Percentiles rank a stretch among this genome's conserved stretches.
Conservation (phyloP, 2,888 invertebrate species). For the Tetrapedia diversipes region DNA sequence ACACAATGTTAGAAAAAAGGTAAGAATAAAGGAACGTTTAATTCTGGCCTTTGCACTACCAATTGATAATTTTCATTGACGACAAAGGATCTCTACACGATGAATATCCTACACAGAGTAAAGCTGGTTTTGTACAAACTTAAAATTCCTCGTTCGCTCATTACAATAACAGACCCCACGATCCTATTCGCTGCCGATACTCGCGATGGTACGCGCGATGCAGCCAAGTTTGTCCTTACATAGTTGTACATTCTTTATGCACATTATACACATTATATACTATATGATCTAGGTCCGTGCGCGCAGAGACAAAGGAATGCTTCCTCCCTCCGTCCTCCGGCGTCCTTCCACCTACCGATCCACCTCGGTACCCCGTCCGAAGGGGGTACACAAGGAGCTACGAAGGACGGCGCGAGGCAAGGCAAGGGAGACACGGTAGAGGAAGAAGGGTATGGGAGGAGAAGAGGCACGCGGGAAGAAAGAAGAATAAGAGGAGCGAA, state of each 20-base stretch:
- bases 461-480: constrained; percentile 75
- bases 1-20: no score
- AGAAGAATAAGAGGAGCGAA: constrained; percentile 80
- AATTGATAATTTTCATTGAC: no score
- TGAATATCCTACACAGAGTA: no score
- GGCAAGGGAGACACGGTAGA: constrained; percentile 53
- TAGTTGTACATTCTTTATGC: constrained; percentile 54
- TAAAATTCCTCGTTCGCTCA: not conserved
- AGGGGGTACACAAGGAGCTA: constrained; percentile 71
- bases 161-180: not conserved
- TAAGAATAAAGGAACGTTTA: no score
- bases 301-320: constrained; percentile 82
- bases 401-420: constrained; percentile 68
- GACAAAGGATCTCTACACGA: no score
- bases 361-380: constrained; percentile 68
- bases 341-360: constrained; percentile 72
- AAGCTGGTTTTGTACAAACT: no score
- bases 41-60: no score
- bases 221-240: constrained; percentile 24
- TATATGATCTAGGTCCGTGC: constrained; percentile 75
- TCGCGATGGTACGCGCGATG: constrained; percentile 24
- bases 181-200: not conserved
- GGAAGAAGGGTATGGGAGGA: constrained; percentile 54
- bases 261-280: constrained; percentile 64
- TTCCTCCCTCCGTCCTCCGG: constrained; percentile 72